These are phyloP conservation scores for Siderastrea siderea DNA, from an alignment of 92 coral and sea anemone species.

Conservation along the genomic window DNA sequence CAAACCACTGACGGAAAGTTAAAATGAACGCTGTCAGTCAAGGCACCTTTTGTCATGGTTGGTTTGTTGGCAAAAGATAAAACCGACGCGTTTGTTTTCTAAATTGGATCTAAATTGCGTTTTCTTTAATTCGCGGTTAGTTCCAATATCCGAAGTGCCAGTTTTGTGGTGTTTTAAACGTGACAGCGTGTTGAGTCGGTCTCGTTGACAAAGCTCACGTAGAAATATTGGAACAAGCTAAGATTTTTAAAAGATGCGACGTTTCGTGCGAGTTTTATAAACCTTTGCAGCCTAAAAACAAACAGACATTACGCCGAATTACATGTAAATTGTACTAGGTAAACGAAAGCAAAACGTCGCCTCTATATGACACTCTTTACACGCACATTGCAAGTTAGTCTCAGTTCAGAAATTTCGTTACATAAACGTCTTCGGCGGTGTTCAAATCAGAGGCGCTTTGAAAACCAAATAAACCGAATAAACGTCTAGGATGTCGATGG, in stretches of 20 bases:
- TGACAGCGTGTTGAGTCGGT: background rate
- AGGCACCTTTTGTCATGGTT: constrained; percentile 21
- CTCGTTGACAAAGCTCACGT: background rate
- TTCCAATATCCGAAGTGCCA: constrained; percentile 16
- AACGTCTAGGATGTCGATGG: too few species aligned
- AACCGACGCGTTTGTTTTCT: background rate
- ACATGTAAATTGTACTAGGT: background rate
- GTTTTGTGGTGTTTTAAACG: background rate
- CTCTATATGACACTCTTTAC: background rate
- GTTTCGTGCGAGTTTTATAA: background rate
- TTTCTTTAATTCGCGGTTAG: constrained; percentile 16
- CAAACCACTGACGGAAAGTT: background rate
- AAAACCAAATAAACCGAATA: too few species aligned
- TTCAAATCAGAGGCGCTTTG: too few species aligned
- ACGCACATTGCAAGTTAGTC: background rate
- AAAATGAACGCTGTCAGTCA: constrained; percentile 23
- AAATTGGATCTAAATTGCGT: constrained; percentile 19
- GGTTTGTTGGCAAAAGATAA: constrained; percentile 4
- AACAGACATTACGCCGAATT: constrained; percentile 4
- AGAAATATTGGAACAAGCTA: background rate
- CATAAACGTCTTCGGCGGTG: background rate
- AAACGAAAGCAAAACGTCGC: background rate
- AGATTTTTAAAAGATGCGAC: background rate
- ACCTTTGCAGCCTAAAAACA: background rate
- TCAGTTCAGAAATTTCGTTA: background rate